These are phyloP conservation scores for Poeciliopsis presidionis DNA, from an alignment of 2,797 vertebrate genomes.

Conservation along the genomic window DNA sequence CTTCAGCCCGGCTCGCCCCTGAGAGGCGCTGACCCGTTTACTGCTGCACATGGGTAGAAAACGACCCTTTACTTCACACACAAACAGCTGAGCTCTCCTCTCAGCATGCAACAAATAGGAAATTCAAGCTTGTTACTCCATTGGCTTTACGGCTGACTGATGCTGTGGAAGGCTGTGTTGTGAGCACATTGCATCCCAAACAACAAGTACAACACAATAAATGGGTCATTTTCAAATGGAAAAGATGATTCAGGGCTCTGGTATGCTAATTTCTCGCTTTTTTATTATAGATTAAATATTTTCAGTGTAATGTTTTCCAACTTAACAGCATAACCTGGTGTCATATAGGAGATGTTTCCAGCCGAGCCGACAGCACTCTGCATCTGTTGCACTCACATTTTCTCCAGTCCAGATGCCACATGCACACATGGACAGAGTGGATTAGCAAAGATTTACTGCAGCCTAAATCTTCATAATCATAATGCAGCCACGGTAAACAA, in stretches of 20 bases:
- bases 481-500: background rate
- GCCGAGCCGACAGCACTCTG: background rate
- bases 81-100: slow-evolving; percentile 28
- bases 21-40: slow-evolving; percentile 69
- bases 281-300: background rate
- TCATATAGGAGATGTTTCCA: background rate
- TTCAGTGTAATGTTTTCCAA: background rate
- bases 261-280: background rate
- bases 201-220: background rate
- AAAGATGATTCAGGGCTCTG: background rate
- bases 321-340: background rate
- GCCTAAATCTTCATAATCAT: background rate
- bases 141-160: slow-evolving; percentile 31
- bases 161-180: slow-evolving; percentile 28
- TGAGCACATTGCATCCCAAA: slow-evolving; percentile 9
- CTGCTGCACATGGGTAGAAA: slow-evolving; percentile 44
- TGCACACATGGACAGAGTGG: background rate
- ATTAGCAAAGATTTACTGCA: background rate
- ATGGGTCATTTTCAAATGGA: background rate
- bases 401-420: background rate
- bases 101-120: slow-evolving; percentile 40
- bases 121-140: slow-evolving; percentile 48
- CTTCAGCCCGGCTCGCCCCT: slow-evolving; percentile 49
- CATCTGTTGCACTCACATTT: background rate
- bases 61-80: slow-evolving; percentile 34